Base-by-base conservation (phyloP, 2,113 vertebrate genomes). In the Pungitius pungitius region DNA sequence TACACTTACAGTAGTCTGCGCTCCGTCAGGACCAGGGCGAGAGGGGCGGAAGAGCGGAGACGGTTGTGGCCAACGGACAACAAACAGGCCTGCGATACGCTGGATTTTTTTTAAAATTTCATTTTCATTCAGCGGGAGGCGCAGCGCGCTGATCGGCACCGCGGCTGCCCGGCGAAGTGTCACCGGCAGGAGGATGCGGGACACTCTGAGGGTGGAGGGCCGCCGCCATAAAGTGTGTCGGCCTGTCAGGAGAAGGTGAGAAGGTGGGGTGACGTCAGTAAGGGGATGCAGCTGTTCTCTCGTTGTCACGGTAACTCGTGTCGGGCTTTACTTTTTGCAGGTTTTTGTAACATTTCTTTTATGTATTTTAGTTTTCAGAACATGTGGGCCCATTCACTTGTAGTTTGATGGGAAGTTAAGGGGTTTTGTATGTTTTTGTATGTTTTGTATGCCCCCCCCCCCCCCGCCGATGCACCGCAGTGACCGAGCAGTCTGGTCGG, bases 1-100 rank as follows among this genome's bases (percentile, higher is more conserved):
- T 85, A 84, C 80, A 82, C 77, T 77, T 84, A 82, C 78, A 82
- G 90, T 90, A 85, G 86, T 86, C 87, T 91, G 89, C 51, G 65
- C 78, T 61, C 79, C 75, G 86, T 92, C 88, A 88, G 82, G 52
- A 37, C 30, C 18, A 79, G 86, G 74, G 77, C 73, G 58, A n/a
- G 73, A 75, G 65, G 82, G 85, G 84, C 85, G 83, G 88, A 81
- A 67, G 55, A 80, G 82, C 1, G 18, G 45, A 82, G 85, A 86
- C 88, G 80, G 80, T 61, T 40, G 52, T 64, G 78, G 42, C 52
- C 54, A 75, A 75, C 85, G 81, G 87, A 91, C 85, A 80, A 52
- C 66, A 82, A 85, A 59, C 87, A 75, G 82, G 56, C 80, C n/a
- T 18, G 69, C 15, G 88, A 91, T 89, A 88, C 85, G 88, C 65